Base-by-base conservation (phyloP, 2,888 invertebrate species). In the Agrotis exclamationis region DNA sequence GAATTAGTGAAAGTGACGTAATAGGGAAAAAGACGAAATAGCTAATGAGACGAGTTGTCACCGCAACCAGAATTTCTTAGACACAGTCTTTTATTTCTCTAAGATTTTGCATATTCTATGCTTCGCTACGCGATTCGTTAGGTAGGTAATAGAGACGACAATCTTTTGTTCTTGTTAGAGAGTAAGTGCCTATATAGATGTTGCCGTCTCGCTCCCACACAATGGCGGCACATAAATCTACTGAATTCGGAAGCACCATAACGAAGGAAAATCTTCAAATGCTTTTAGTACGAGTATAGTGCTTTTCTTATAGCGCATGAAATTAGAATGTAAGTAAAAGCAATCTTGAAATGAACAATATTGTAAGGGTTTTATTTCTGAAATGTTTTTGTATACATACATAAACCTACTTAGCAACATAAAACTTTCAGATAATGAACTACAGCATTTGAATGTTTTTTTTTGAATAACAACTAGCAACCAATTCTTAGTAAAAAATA, bases 61-160 rank as follows among this genome's bases (percentile, higher is more conserved):
- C n/a, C n/a, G n/a, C n/a, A n/a, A n/a, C n/a, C n/a, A n/a, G n/a
- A n/a, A n/a, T 48, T 47, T 73, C 9, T 6, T 39, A 7, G 18
- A 47, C 1, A 3, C 9, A 22, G 47, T 28, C 16, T 20, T 24
- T 45, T 2, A 9, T 11, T 54, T 65, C 69, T 87, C 70, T 85
- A 7, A 57, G 28, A 67, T 78, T 87, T 85, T 66, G 24, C 85
- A 51, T 91, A 75, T 92, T 90, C 93, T 91, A 70, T 73, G 63
- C 77, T 59, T 74, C 80, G 79, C 81, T 85, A 75, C 84, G 88
- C 88, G 90, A 89, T 91, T 89, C 90, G 88, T 91, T 91, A 89
- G 89, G 87, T 89, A 91, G 89, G 92, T 93, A 93, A 93, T 93
- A 93, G 90, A 91, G 91, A 92, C 93, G 94, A 93, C 93, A 93